Percentiles rank a stretch among this genome's conserved stretches.
Conservation (phyloP, 2,888 invertebrate species). For the Andrena fulva region DNA sequence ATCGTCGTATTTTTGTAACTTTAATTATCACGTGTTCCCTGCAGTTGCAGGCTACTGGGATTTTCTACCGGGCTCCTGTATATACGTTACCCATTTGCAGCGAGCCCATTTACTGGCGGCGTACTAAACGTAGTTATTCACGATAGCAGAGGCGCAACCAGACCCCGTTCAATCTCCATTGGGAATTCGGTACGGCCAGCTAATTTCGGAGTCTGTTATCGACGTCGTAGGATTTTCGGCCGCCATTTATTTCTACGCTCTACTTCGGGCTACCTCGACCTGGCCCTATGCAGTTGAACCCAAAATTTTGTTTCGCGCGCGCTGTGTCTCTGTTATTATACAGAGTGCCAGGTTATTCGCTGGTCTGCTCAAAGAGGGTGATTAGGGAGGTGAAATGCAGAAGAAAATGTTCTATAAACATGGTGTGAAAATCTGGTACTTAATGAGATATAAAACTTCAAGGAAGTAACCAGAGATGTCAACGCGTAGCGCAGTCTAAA, state of each 20-base stretch:
- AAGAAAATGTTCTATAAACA: too few species aligned
- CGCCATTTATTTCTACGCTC: conserved; percentile 71
- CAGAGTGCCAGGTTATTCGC: not conserved
- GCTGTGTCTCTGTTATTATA: not conserved
- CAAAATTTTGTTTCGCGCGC: conserved; percentile 12
- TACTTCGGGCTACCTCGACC: conserved; percentile 22
- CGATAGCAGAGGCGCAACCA: conserved; percentile 73
- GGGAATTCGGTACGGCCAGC: conserved; percentile 74
- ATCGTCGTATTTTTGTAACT: conserved; percentile 70
- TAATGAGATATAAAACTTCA: too few species aligned
- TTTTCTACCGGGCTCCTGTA: conserved; percentile 52
- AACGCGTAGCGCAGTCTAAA: too few species aligned
- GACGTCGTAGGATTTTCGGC: conserved; percentile 74
- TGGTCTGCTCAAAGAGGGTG: not conserved
- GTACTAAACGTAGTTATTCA: conserved; percentile 74
- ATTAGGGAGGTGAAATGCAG: too few species aligned
- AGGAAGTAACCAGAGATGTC: too few species aligned
- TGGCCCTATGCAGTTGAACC: conserved; percentile 16
- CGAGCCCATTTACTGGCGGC: conserved; percentile 67
- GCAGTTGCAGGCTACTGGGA: conserved; percentile 70
- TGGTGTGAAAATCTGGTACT: too few species aligned
- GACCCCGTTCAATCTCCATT: conserved; percentile 72
- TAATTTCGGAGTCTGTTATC: conserved; percentile 75
- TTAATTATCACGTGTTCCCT: conserved; percentile 73
- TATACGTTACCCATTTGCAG: conserved; percentile 65